These are phyloP conservation scores for Tursiops truncatus DNA, from an alignment of 2,113 vertebrate genomes.

Conservation along the genomic window DNA sequence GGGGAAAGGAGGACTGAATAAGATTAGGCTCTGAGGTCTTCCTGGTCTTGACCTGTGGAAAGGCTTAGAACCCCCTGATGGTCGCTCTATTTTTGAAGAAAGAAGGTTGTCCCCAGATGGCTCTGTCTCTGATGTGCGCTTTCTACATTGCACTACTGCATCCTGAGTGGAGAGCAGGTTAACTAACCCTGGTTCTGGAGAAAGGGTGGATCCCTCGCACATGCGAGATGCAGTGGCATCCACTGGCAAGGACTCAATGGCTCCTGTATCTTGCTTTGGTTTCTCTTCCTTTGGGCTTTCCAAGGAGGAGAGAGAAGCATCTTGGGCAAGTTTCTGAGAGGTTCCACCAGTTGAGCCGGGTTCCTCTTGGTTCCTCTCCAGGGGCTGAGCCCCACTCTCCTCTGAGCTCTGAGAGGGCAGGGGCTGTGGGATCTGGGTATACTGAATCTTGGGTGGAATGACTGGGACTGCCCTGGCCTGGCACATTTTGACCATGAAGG, in stretches of 20 bases:
- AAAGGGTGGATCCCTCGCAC: slow-evolving; percentile 76
- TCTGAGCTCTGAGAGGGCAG: slow-evolving; percentile 83
- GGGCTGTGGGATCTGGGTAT: slow-evolving; percentile 94
- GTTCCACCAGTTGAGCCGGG: slow-evolving; percentile 61
- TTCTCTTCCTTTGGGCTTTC: slow-evolving; percentile 80
- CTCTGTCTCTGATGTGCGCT: slow-evolving; percentile 90
- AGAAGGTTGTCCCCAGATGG: slow-evolving; percentile 87
- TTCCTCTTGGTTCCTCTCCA: slow-evolving; percentile 81
- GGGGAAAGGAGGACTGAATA: slow-evolving; percentile 97
- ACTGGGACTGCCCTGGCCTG: slow-evolving; percentile 96
- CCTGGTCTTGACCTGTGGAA: slow-evolving; percentile 93
- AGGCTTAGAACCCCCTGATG: slow-evolving; percentile 88
- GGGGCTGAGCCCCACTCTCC: not conserved
- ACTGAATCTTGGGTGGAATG: slow-evolving; percentile 95
- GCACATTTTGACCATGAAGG: slow-evolving; percentile 97
- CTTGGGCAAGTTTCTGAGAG: slow-evolving; percentile 65
- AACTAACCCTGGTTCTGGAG: slow-evolving; percentile 70
- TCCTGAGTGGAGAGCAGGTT: slow-evolving; percentile 79
- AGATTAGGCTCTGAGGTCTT: slow-evolving; percentile 97
- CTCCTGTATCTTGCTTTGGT: slow-evolving; percentile 88
- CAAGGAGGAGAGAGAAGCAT: slow-evolving; percentile 28
- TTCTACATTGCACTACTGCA: slow-evolving; percentile 87
- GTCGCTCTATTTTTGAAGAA: slow-evolving; percentile 90
- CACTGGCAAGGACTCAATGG: slow-evolving; percentile 79
- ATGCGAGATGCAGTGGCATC: slow-evolving; percentile 73